These are phyloP conservation scores for Brachionichthys hirsutus DNA, from an alignment of 2,113 vertebrate genomes.

Conservation along the genomic window DNA sequence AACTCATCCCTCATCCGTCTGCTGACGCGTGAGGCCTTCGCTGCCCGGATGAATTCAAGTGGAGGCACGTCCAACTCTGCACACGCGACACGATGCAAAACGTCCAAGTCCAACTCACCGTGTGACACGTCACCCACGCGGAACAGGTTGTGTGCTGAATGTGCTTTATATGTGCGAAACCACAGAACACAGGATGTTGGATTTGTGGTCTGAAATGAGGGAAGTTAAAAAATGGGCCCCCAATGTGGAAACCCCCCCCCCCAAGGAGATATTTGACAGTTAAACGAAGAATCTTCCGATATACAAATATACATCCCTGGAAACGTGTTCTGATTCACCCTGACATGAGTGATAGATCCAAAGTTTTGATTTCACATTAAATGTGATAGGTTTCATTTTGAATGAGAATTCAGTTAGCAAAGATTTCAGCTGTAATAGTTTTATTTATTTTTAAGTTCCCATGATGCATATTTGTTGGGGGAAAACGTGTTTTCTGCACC, in stretches of 20 bases:
- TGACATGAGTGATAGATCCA: no score
- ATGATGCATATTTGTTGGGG: no score
- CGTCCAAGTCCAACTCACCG: not conserved
- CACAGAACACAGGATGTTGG: conserved; percentile 1
- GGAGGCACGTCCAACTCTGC: not conserved
- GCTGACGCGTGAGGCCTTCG: conserved; percentile 3
- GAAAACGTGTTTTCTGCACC: no score
- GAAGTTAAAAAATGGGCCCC: conserved; percentile 8
- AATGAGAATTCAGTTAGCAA: no score
- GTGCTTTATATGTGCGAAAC: not conserved
- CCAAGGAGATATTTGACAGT: conserved; percentile 17
- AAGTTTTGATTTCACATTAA: no score
- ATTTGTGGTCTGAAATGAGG: conserved; percentile 24
- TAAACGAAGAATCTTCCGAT: not conserved
- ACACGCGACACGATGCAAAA: not conserved
- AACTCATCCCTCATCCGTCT: conserved; percentile 11
- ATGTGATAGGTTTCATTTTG: no score
- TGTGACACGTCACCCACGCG: not conserved
- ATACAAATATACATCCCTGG: no score
- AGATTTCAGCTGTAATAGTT: no score
- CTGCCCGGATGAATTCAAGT: not conserved
- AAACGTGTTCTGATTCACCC: no score
- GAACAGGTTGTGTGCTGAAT: not conserved
- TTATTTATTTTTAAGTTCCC: no score
- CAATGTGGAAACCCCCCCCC: not conserved